phyloP scores from a whole-genome alignment of 1,140 invertebrate species.

The Drosophila elegans region DNA sequence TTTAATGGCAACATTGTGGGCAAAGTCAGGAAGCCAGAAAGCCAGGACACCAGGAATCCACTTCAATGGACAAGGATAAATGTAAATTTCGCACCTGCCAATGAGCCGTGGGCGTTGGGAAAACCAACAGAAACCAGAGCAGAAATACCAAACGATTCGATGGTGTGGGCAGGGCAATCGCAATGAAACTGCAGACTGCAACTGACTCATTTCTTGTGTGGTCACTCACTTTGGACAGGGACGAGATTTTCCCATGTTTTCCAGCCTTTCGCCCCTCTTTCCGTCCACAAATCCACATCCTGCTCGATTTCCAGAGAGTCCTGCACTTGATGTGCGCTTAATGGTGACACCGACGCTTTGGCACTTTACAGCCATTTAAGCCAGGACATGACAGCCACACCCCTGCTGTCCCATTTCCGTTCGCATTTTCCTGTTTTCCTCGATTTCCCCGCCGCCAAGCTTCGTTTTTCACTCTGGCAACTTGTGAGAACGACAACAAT shows the following conservation, averaged over 20 bases:
- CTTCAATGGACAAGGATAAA: conserved; percentile 48
- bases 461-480: conserved; percentile 18
- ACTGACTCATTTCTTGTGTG: conserved; percentile 39
- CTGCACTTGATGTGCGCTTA: conserved; percentile 71
- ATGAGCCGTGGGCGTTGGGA: conserved; percentile 31
- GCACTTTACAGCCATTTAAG: conserved; percentile 54
- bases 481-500: conserved; percentile 47
- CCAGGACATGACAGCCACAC: conserved; percentile 41
- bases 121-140: conserved; percentile 47
- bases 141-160: conserved; percentile 9
- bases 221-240: conserved; percentile 43
- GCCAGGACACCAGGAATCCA: conserved; percentile 27
- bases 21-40: conserved; percentile 34
- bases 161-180: conserved; percentile 1
- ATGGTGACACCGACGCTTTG: conserved; percentile 67
- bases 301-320: conserved; percentile 34
- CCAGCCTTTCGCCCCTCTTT: background rate
- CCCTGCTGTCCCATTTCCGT: conserved; percentile 37
- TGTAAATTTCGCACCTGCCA: conserved; percentile 65
- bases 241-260: conserved; percentile 32
- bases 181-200: conserved; percentile 45
- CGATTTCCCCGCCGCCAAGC: background rate
- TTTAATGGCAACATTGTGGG: conserved; percentile 49
- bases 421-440: conserved; percentile 11
- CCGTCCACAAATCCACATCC: conserved; percentile 19